phyloP scores from a whole-genome alignment of 2,113 vertebrate genomes.

The Sorex fumeus region DNA sequence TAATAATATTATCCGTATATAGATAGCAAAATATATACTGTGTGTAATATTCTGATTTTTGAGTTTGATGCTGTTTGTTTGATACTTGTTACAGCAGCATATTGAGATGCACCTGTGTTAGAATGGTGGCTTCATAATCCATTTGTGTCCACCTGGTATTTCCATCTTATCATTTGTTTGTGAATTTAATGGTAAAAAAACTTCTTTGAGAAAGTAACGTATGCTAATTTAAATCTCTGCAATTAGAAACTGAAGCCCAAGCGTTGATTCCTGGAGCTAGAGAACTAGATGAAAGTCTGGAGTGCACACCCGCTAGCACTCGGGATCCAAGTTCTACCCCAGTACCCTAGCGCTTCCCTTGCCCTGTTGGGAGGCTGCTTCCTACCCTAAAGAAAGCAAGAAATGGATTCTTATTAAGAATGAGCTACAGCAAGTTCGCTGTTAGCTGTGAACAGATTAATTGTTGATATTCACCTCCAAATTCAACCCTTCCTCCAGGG shows the following conservation, averaged over 20 bases:
- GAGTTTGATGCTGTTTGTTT: too few species aligned
- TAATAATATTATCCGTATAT: too few species aligned
- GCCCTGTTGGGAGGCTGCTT: too few species aligned
- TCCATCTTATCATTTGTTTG: conserved; percentile 54
- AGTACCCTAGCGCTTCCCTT: too few species aligned
- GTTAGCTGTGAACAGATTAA: too few species aligned
- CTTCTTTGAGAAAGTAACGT: conserved; percentile 49
- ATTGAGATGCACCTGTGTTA: not conserved
- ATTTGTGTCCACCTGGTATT: conserved; percentile 21
- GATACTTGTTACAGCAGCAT: not conserved
- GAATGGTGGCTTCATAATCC: conserved; percentile 54
- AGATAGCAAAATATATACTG: conserved; percentile 53
- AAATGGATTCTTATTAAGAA: not conserved
- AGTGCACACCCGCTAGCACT: too few species aligned
- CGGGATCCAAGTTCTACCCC: too few species aligned
- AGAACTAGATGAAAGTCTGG: not conserved
- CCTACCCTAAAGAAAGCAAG: too few species aligned
- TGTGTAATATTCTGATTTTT: not conserved
- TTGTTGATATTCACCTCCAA: too few species aligned
- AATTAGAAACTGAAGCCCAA: conserved; percentile 58
- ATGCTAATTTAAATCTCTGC: conserved; percentile 27
- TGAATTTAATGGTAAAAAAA: conserved; percentile 35
- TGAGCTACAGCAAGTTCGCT: not conserved
- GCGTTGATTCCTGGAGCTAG: not conserved
- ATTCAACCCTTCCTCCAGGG: too few species aligned